Base-by-base conservation (phyloP, 2,113 vertebrate species). In the Tychaedon coryphoeus region DNA sequence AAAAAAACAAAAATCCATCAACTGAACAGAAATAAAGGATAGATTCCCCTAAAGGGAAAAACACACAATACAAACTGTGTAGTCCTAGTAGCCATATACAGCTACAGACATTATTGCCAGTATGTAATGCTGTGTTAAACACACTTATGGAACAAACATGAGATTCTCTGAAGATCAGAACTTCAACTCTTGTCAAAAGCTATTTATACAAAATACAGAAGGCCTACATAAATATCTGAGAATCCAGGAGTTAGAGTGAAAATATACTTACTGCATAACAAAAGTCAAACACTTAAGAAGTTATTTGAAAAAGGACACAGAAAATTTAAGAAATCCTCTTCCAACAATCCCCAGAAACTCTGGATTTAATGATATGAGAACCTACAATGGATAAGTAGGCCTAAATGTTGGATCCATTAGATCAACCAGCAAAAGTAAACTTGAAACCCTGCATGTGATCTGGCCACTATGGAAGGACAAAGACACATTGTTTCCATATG, bases 161-260 rank as follows among this genome's bases (percentile, higher is more conserved):
- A 83, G n/a, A 60, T 42, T 76, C 34, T 64, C 43, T 82, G 42
- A 92, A 82, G 43, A 94, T 45, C 5, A 62, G 29, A 38, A 88
- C 54, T 79, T 88, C 74, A 57, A 45, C 47, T 60, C 48, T 54
- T 79, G 62, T 86, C 58, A 79, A 89, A 74, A 88, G 18, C 16
- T 73, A 80, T 89, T 87, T 80, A 86, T 74, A 86, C 31, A 84
- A 89, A 76, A 91, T 56, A 74, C 11, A 91, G 84, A 91, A 86
- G 64, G 73, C 8, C 67, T 69, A 75, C 54, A 84, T 16, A 91
- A 91, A 80, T 60, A 93, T 29, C 58, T 42, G 29, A 86, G 50
- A 67, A 71, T 33, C 38, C 69, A 22, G 2, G 9, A 69, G 26
- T 91, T 76, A 75, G 29, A 79, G 48, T n/a, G 33, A 74, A 67